phyloP scores from a whole-genome alignment of 1,140 invertebrate genomes.

The Metaphire vulgaris region DNA sequence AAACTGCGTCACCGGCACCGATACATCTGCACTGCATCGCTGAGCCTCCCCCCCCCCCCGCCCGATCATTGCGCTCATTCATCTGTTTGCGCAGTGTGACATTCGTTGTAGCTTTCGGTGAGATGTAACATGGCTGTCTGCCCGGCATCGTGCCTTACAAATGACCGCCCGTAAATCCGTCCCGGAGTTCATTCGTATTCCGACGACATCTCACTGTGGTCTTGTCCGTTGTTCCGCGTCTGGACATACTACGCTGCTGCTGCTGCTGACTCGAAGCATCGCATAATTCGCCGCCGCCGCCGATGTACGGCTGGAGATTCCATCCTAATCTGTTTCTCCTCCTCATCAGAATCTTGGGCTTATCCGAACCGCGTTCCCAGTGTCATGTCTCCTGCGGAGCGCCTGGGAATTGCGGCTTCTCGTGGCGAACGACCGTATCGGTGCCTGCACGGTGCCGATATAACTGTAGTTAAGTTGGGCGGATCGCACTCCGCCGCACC shows the following conservation, averaged over 20 bases:
- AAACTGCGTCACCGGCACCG: too few relatives aligned
- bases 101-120: neutral
- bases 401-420: neutral
- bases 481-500: too few relatives aligned
- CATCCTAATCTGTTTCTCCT: neutral
- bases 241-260: too few relatives aligned
- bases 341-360: neutral
- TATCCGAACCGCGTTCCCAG: neutral
- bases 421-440: neutral
- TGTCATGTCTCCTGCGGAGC: neutral
- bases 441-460: neutral
- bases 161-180: neutral
- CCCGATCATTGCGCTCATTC: too few relatives aligned
- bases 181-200: neutral
- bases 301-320: neutral
- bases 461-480: neutral
- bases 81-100: too few relatives aligned
- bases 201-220: neutral
- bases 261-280: neutral
- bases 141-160: neutral
- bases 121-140: neutral
- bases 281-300: neutral
- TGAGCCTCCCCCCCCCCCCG: too few relatives aligned
- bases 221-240: neutral
- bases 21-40: too few relatives aligned